These are phyloP conservation scores for Anguilla rostrata DNA, from an alignment of 2,113 vertebrate genomes.

Conservation along the genomic window DNA sequence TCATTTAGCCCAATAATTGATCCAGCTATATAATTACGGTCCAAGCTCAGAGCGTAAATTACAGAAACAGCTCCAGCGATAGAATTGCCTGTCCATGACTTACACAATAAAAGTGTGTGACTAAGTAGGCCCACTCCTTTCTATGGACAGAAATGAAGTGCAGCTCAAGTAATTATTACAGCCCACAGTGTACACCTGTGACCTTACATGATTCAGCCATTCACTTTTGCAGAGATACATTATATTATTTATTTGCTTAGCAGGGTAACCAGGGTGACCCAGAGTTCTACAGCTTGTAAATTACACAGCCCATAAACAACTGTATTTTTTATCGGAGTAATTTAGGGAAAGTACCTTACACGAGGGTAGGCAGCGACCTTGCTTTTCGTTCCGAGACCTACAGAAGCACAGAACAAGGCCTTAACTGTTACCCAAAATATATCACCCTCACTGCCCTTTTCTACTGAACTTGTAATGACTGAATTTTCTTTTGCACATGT, in stretches of 20 bases:
- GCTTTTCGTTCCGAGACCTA: neutral
- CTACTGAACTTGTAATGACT: neutral
- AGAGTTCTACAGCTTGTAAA: neutral
- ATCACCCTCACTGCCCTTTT: neutral
- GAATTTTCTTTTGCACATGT: neutral
- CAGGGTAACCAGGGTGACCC: neutral
- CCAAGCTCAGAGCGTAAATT: too few species aligned
- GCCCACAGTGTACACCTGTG: neutral
- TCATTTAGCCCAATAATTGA: neutral
- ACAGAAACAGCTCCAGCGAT: neutral
- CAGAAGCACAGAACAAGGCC: neutral
- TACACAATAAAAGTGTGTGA: neutral
- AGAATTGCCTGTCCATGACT: neutral
- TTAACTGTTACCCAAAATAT: neutral
- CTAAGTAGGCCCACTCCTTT: neutral
- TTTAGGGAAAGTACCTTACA: neutral
- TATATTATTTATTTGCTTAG: neutral
- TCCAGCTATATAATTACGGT: neutral
- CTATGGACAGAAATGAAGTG: neutral
- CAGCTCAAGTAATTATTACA: neutral
- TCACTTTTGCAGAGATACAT: neutral
- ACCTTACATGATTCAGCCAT: neutral
- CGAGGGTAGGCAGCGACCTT: neutral
- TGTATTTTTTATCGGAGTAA: neutral
- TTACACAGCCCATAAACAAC: neutral